Base-by-base conservation (phyloP, 1,140 invertebrate species). In the Coptotermes formosanus region DNA sequence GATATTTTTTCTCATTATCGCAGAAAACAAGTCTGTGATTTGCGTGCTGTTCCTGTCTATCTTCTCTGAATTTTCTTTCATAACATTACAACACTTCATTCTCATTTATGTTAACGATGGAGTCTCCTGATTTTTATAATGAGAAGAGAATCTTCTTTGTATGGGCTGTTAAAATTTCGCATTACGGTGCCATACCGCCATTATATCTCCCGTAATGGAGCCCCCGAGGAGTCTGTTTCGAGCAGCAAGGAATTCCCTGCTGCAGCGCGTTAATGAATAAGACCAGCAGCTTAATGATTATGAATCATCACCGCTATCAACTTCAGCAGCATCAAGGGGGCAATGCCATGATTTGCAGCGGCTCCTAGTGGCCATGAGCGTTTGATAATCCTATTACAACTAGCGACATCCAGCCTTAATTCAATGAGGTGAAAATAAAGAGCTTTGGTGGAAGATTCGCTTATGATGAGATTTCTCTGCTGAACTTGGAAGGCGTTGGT, bases 141-240 rank as follows among this genome's bases (percentile, higher is more conserved):
- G 64, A 75, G 64, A 75, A 75, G 64, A 75, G 64, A 75, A 75
- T 75, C 3, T 75, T 75, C 64, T 75, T n/a, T 75, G 64, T 75
- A n/a, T 75, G 64, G 30, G 64, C 64, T 75, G 64, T 75, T 75
- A 75, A 75, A 75, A 75, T 75, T 75, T 75, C 64, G 25, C 64
- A 75, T 75, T 75, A 75, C n/a, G 64, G 64, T 75, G 14, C 25
- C n/a, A 25, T 30, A 75, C 64, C 64, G 30, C 30, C 64, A 75
- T 75, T 75, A 75, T 75, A 75, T 75, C 64, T 75, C 64, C 7
- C 25, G 64, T 75, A 75, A 75, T 75, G 25, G 64, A 75, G 64
- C 64, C 64, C 64, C 64, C n/a, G 64, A 75, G 64, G 64, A 75
- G 64, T 75, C 64, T 75, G 64, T 75, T 75, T 75, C 64, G 64